Percentiles rank a stretch among this genome's conserved stretches.
These are phyloP conservation scores for Erannis defoliaria DNA, from an alignment of 2,888 invertebrate species.

Conservation along the genomic window DNA sequence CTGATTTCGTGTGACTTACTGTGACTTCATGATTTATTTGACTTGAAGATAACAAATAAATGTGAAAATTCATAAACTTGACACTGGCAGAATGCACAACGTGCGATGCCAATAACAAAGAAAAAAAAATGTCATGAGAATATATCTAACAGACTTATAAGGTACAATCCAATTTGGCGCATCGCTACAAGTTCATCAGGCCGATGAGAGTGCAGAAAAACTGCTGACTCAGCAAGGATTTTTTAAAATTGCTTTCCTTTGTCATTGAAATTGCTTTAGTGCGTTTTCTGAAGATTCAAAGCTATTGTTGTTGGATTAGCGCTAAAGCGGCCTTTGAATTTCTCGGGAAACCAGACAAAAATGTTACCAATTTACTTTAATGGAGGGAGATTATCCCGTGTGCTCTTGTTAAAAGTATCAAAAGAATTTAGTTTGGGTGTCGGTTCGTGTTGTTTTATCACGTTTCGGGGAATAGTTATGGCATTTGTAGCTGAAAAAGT, in stretches of 20 bases:
- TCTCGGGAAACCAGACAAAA: slow-evolving; percentile 25
- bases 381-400: slow-evolving; percentile 22
- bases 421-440: slow-evolving; percentile 12
- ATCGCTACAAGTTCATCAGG: slow-evolving; percentile 60
- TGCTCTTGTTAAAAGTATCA: slow-evolving; percentile 8
- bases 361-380: slow-evolving; percentile 32
- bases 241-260: slow-evolving; percentile 66
- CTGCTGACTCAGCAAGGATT: slow-evolving; percentile 55
- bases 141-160: background rate
- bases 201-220: slow-evolving; percentile 57
- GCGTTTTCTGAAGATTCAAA: slow-evolving; percentile 46
- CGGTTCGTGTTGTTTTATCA: slow-evolving; percentile 2
- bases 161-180: slow-evolving; percentile 17
- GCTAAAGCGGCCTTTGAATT: slow-evolving; percentile 31
- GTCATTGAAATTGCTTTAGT: slow-evolving; percentile 62
- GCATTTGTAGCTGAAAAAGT: background rate
- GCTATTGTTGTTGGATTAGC: slow-evolving; percentile 51
- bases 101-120: no score
- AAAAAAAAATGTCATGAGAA: no score
- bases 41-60: no score
- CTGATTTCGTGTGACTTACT: no score
- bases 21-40: no score
- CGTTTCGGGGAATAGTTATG: background rate
- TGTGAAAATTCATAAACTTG: no score
- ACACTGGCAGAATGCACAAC: no score